Evolutionary conservation across 2,797 vertebrate species (phyloP).

Genomic region (Phylloscopus collybita): DNA sequence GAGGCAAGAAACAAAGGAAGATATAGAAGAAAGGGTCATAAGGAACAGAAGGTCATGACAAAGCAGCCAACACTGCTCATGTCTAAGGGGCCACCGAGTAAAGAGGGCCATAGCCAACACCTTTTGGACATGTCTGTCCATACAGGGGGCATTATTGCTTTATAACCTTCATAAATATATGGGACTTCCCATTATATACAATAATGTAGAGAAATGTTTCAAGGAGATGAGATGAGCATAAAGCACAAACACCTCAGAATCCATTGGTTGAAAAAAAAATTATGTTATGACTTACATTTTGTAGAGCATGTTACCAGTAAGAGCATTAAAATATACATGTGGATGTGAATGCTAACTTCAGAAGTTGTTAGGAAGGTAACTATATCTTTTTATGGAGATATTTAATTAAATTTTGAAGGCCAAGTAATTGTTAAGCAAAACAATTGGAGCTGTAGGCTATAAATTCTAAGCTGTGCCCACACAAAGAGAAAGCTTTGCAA

Average conservation of each 20-base stretch:
- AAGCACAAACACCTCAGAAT: background rate
- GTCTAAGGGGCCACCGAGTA: background rate
- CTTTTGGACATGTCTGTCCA: background rate
- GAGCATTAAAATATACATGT: background rate
- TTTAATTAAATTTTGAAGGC: background rate
- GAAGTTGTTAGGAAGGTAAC: background rate
- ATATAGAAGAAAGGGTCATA: background rate
- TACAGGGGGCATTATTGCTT: accelerated
- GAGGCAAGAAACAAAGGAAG: background rate
- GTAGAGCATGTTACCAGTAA: background rate
- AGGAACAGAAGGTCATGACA: accelerated
- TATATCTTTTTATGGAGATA: background rate
- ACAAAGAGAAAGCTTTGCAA: background rate
- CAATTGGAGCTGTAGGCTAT: background rate
- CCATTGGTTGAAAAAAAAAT: background rate
- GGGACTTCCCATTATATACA: background rate
- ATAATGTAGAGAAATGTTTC: background rate
- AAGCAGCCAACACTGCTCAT: background rate
- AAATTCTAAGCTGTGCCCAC: background rate
- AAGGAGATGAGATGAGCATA: background rate
- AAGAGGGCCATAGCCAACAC: background rate
- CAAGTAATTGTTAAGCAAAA: background rate
- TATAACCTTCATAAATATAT: background rate
- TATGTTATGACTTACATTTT: background rate
- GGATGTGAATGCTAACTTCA: background rate